Base-by-base conservation (phyloP, 2,113 vertebrate species). In the Perognathus longimembris region DNA sequence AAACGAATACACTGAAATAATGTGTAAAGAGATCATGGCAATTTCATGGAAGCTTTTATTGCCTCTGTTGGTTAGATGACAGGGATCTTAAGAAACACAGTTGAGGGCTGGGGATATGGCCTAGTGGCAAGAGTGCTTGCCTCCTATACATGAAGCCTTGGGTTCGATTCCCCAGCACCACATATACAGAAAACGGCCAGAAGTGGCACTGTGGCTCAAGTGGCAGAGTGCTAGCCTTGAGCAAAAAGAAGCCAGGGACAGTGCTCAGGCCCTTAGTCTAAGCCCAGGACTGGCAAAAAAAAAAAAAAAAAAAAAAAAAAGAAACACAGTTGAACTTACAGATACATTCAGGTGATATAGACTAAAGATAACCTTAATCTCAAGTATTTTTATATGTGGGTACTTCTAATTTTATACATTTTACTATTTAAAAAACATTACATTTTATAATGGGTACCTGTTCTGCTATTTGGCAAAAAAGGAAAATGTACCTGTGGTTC, bases 31-130 rank as follows among this genome's bases (percentile, higher is more conserved):
- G 93, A 88, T 92, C 96, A 86, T 91, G 97, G 97, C 98, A 97
- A 97, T 96, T 97, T 97, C 95, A 98, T 97, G 95, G 97, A 97
- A 97, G 97, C 96, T 98, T 97, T 98, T 98, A 98, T 98, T 98
- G 98, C 98, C 98, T 98, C 97, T 98, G 97, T 95, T 96, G 96
- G 97, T 95, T 96, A 95, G 71, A 97, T 96, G 97, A 97, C 97
- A 97, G 97, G 97, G 92, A 95, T 95, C 94, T 94, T 96, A 97
- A 97, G 96, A 93, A 98, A 96, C 97, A 98, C n/a, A n/a, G n/a
- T n/a, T n/a, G n/a, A n/a, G n/a, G n/a, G n/a, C n/a, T n/a, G n/a
- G n/a, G n/a, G n/a, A n/a, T n/a, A n/a, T n/a, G n/a, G n/a, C n/a
- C n/a, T n/a, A n/a, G n/a, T n/a, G n/a, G n/a, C n/a, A n/a, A n/a